Percentiles rank a stretch among this genome's conserved stretches.
Conservation (phyloP, 2,888 invertebrate genomes). For the Xanthia togata region DNA sequence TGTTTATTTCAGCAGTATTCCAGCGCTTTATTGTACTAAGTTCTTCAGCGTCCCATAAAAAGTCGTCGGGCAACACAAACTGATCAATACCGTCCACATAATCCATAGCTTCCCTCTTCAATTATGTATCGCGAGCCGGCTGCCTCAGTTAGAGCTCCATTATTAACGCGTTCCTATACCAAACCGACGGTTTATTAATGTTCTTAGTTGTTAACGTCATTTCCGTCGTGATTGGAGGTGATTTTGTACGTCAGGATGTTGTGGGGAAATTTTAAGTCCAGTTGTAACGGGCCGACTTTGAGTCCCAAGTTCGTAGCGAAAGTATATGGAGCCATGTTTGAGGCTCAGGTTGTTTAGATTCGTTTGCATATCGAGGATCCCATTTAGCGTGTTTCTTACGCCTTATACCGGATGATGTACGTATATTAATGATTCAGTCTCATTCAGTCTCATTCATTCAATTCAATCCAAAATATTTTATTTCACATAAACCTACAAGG, state of each 20-base stretch:
- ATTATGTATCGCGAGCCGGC: conserved; percentile 73
- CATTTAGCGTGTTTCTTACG: background rate
- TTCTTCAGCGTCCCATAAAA: conserved; percentile 3
- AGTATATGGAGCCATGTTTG: background rate
- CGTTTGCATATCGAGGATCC: background rate
- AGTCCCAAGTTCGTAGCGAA: background rate
- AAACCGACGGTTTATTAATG: conserved; percentile 45
- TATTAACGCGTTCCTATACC: conserved; percentile 63
- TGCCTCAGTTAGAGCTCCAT: conserved; percentile 71
- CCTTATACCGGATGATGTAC: too few relatives aligned
- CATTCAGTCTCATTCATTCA: too few relatives aligned
- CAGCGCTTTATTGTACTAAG: background rate
- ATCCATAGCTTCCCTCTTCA: conserved; percentile 70
- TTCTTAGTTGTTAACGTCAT: conserved; percentile 44
- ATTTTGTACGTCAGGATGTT: conserved; percentile 25
- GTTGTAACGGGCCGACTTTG: background rate
- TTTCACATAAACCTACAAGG: too few relatives aligned
- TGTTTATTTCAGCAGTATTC: background rate
- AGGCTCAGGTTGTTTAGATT: background rate
- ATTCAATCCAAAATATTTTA: too few relatives aligned
- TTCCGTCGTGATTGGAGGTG: conserved; percentile 46
- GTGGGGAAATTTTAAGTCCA: background rate
- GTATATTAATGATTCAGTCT: background rate
- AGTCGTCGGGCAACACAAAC: conserved; percentile 36
- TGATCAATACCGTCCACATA: conserved; percentile 69